A percentile compares a stretch with the other conserved stretches of the same genome.
phyloP scores from a whole-genome alignment of 2,888 invertebrate genomes.

The Synanthedon formicaeformis region DNA sequence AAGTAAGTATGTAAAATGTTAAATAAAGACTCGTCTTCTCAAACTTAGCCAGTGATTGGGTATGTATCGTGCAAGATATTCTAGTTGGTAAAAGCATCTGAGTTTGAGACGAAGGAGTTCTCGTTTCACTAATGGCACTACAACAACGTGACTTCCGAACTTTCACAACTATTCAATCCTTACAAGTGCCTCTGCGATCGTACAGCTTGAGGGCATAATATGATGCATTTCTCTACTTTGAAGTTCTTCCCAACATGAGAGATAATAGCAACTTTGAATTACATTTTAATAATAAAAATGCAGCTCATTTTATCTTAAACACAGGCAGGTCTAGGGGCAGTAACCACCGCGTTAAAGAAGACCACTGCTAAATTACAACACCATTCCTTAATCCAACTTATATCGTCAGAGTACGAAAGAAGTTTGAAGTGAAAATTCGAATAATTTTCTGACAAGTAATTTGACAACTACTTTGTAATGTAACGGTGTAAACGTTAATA shows the following conservation, averaged over 20 bases:
- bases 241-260: background rate
- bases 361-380: too few species aligned
- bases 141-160: constrained; percentile 18
- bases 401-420: too few species aligned
- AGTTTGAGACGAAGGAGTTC: constrained; percentile 9
- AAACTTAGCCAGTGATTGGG: background rate
- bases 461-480: too few species aligned
- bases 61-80: background rate
- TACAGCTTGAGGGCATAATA: background rate
- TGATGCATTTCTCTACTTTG: background rate
- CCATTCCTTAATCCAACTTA: too few species aligned
- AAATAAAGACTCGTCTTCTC: background rate
- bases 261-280: background rate
- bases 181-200: background rate
- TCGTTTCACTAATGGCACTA: constrained; percentile 32
- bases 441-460: too few species aligned
- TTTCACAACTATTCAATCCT: constrained; percentile 3
- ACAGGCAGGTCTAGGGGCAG: too few species aligned
- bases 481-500: too few species aligned
- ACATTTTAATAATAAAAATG: background rate
- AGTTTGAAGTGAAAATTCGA: too few species aligned
- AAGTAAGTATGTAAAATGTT: too few species aligned
- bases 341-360: too few species aligned
- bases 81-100: too few species aligned
- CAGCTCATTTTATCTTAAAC: too few species aligned